Base-by-base conservation (phyloP, 2,113 vertebrate genomes). In the Brienomyrus longianalis region DNA sequence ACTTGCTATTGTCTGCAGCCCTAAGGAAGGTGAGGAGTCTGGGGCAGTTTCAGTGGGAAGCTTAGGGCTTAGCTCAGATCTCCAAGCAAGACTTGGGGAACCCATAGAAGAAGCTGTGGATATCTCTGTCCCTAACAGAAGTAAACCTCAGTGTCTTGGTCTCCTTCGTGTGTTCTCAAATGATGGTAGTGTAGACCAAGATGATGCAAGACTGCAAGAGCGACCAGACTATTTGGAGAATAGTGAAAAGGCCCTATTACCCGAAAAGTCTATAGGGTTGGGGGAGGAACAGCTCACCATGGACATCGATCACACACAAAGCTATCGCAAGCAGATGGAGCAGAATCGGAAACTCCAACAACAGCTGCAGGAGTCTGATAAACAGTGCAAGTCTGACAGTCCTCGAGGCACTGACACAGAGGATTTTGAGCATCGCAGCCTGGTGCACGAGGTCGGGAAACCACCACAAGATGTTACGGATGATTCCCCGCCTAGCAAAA, bases 271-370 rank as follows among this genome's bases (percentile, higher is more conserved):
- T 92, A 93, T 92, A 52, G 95, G 95, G 52, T 96, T 95, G 39
- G 94, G 94, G 0, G 98, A 99, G 54, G 98, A 98, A 89, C 97
- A 97, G 91, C 95, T 96, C 8, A 95, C 95, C 92, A 96, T 99
- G 8, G 98, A 99, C 91, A 99, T 99, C 0, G 98, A 99, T 93
- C 96, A 98, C 92, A 99, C 98, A 0, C 98, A 99, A 92, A 99
- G 98, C 94, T 99, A 97, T 92, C 97, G 98, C 83, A 99, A 99
- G 92, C 98, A 99, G 92, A 99, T 99, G 98, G 98, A 99, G 93
- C 97, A 97, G 91, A 99, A 97, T 62, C 97, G 98, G 59, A 95
- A 97, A 83, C 92, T 98, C 54, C 97, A 97, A 91, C 97, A 99
- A 94, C 96, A 99, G 95, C 97, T 98, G 92, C 96, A 97, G 83